These are phyloP conservation scores for Zaprionus bogoriensis DNA, from an alignment of 2,888 invertebrate genomes.

Conservation along the genomic window DNA sequence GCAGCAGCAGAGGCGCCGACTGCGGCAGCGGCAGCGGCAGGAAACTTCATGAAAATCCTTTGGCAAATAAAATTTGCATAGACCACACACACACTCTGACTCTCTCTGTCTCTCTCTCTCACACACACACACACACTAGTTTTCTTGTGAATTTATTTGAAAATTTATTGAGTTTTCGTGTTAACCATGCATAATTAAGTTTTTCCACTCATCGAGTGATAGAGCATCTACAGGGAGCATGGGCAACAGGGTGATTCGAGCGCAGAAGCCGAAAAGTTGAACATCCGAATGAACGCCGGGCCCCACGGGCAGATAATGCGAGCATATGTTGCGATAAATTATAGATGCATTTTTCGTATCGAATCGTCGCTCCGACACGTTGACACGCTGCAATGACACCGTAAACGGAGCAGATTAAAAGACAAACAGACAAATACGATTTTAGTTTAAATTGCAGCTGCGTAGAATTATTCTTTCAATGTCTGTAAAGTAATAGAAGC, in stretches of 20 bases:
- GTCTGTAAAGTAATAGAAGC: too few species aligned
- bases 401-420: too few species aligned
- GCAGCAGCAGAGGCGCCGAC: conserved; percentile 15
- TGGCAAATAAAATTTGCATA: conserved; percentile 75
- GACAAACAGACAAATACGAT: too few species aligned
- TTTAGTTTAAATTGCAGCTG: too few species aligned
- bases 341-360: neutral
- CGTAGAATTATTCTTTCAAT: too few species aligned
- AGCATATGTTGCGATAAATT: conserved; percentile 2
- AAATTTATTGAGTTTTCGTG: conserved; percentile 82
- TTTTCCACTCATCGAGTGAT: conserved; percentile 51
- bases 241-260: conserved; percentile 29
- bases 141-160: conserved; percentile 72
- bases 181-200: conserved; percentile 82
- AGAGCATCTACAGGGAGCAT: neutral
- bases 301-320: neutral
- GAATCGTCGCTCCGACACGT: too few species aligned
- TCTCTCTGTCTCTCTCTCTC: conserved; percentile 1
- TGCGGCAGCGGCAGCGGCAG: conserved; percentile 18
- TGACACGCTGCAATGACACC: neutral
- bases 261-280: conserved; percentile 45
- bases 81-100: conserved; percentile 37
- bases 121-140: conserved; percentile 21
- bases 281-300: conserved; percentile 15
- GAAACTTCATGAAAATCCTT: conserved; percentile 74